Evolutionary conservation across 2,113 vertebrate genomes (phyloP).

Genomic region (Esox niger): DNA sequence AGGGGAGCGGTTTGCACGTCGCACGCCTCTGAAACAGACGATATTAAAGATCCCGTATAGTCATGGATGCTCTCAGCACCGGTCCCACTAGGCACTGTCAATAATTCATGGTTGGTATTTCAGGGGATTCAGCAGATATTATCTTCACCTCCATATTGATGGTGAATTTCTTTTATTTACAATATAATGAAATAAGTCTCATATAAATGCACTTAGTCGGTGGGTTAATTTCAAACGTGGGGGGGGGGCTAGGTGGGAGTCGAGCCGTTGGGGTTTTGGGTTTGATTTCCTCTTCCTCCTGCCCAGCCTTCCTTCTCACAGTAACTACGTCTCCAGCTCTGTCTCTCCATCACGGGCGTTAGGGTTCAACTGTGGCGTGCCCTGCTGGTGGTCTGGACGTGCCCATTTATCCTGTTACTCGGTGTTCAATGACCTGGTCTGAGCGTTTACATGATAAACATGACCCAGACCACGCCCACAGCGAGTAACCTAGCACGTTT

Average conservation of each 20-base stretch:
- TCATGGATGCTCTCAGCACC: constrained; percentile 78
- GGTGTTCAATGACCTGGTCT: too few relatives aligned
- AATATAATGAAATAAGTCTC: constrained; percentile 80
- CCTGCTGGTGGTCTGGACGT: too few relatives aligned
- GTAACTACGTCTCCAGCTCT: constrained; percentile 27
- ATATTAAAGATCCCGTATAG: constrained; percentile 75
- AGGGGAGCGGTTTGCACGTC: constrained; percentile 45
- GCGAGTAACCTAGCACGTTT: too few relatives aligned
- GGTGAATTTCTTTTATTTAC: constrained; percentile 84
- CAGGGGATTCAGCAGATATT: constrained; percentile 83
- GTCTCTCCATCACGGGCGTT: too few relatives aligned
- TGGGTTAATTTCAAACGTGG: constrained; percentile 77
- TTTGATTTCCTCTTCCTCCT: constrained; percentile 27
- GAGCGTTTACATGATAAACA: too few relatives aligned
- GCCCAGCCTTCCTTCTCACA: constrained; percentile 26
- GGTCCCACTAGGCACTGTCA: constrained; percentile 84
- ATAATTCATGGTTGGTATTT: constrained; percentile 88
- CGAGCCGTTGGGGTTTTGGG: constrained; percentile 36
- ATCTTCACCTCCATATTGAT: constrained; percentile 79
- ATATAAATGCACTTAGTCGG: constrained; percentile 72
- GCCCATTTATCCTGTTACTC: too few relatives aligned
- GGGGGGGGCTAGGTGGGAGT: constrained; percentile 23
- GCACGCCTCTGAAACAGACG: constrained; percentile 70
- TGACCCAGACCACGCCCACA: too few relatives aligned
- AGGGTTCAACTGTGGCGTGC: too few relatives aligned